Conservation (phyloP, 2,113 vertebrate genomes). For the Otocyon megalotis region DNA sequence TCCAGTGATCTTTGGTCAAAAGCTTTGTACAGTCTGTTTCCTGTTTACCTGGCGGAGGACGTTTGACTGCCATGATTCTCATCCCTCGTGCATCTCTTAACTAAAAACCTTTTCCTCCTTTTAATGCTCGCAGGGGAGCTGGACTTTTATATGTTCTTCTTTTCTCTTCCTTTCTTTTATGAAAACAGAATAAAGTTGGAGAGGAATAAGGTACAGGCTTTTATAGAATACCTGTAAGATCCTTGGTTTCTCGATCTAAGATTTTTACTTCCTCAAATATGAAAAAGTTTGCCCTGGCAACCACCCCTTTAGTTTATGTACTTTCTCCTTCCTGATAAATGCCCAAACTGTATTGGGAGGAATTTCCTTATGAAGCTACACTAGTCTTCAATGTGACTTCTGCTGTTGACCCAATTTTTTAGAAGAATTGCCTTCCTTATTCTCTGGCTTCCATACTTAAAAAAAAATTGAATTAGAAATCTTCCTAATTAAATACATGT, state of each 20-base stretch:
- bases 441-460: background rate
- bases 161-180: slow-evolving; percentile 30
- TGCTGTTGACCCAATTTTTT: background rate
- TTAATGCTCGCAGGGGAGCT: background rate
- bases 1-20: background rate
- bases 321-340: slow-evolving; percentile 26
- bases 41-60: background rate
- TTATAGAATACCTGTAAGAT: background rate
- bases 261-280: background rate
- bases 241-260: background rate
- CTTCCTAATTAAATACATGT: background rate
- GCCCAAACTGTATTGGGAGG: background rate
- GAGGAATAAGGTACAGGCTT: slow-evolving; percentile 9
- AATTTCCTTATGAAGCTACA: background rate
- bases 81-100: background rate
- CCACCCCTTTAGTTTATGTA: background rate
- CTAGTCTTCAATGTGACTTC: slow-evolving; percentile 23
- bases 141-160: background rate
- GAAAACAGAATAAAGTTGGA: background rate
- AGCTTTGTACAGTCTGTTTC: background rate
- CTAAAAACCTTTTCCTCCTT: background rate
- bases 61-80: background rate
- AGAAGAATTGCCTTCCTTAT: background rate
- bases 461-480: slow-evolving; percentile 53
- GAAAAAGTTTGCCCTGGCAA: background rate